A percentile compares a stretch with the other conserved stretches of the same genome.
phyloP scores from a whole-genome alignment of 2,888 invertebrate species.

The Aporophyla lueneburgensis region DNA sequence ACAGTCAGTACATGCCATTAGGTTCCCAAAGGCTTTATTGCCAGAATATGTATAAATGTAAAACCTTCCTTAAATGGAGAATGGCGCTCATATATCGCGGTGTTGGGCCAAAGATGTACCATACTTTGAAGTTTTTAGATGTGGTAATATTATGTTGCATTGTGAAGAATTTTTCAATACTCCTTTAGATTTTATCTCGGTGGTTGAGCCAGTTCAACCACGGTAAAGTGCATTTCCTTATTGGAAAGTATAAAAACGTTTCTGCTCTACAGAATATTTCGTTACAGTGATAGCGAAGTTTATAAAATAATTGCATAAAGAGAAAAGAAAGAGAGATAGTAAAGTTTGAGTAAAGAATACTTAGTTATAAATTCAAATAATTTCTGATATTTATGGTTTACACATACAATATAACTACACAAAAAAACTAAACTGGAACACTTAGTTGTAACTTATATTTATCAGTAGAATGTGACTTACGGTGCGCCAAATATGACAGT shows the following conservation, averaged over 20 bases:
- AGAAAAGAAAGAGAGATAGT: too few relatives aligned
- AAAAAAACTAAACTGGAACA: too few relatives aligned
- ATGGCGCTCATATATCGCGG: constrained; percentile 78
- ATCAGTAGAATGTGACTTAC: too few relatives aligned
- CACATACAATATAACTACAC: too few relatives aligned
- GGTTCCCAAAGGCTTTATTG: constrained; percentile 83
- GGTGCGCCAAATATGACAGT: too few relatives aligned
- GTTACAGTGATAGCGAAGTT: background rate
- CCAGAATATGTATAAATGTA: constrained; percentile 86
- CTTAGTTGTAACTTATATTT: too few relatives aligned
- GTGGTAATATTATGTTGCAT: constrained; percentile 47
- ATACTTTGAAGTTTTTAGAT: constrained; percentile 55
- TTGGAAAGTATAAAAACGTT: too few relatives aligned
- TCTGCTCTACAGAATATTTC: background rate
- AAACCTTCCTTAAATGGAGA: constrained; percentile 84
- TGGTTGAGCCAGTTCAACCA: background rate
- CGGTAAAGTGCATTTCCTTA: background rate
- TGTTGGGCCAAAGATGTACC: constrained; percentile 6
- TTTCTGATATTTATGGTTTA: too few relatives aligned
- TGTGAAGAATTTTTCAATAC: too few relatives aligned
- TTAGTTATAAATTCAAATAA: too few relatives aligned
- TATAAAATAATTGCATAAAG: too few relatives aligned
- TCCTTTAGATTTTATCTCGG: background rate
- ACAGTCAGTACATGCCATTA: constrained; percentile 82
- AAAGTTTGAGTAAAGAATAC: too few relatives aligned